Evolutionary conservation across 2,888 invertebrate species (phyloP), one percentile per base, ranked within the genome.

Genomic region (Eristalinus sepulchralis): DNA sequence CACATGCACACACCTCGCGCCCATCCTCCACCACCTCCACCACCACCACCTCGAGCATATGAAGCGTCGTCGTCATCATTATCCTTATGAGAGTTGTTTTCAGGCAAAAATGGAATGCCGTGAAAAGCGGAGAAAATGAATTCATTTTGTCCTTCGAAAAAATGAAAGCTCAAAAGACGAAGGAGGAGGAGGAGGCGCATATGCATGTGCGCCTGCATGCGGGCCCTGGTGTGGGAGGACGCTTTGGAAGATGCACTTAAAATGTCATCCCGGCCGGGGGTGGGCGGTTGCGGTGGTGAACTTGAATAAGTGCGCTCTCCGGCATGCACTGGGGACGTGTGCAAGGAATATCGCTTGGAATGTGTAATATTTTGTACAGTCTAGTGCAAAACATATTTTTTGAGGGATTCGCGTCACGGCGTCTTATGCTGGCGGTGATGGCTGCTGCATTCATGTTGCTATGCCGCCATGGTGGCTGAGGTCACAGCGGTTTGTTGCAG

Each of bases 311-410:
- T 36, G 59, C 31, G n/a, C 34, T 62, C 55, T 17, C 55, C 20
- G 55, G 9, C 20, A 17, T 36, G 24, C 20, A 31, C 63, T 66
- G 80, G 59, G 81, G 71, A 72, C 72, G 76, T 81, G 80, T 84
- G 79, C 67, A 67, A 36, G 68, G 66, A 36, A 36, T 27, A 27
- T 2, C 17, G 34, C 60, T 31, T 27, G 77, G 8, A 6, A 62
- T 53, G 36, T 53, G 36, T 62, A 71, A 67, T 71, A 55, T 75
- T 60, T 64, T 71, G 85, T 85, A 85, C 85, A 85, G 85, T 85
- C 82, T 77, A 70, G 68, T 72, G 85, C 85, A 85, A 85, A 85
- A 85, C 82, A 85, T 85, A 36, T 39, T 72, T 55, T 84, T 31
- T 24, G 9, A 24, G 22, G 0, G 57, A 53, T 4, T 24, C 22